Evolutionary conservation across 2,888 invertebrate genomes (phyloP).

Genomic region (Empis livida): DNA sequence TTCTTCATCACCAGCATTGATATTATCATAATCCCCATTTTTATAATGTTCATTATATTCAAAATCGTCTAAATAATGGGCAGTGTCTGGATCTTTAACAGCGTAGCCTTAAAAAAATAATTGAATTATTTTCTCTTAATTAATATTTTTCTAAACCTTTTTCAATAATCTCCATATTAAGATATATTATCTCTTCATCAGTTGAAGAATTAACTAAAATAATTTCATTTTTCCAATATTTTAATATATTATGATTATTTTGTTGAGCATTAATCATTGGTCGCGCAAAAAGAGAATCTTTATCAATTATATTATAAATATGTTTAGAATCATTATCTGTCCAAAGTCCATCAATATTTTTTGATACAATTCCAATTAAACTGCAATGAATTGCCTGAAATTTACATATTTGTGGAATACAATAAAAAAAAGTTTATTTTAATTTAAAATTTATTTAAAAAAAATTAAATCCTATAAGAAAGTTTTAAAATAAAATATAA

Average conservation of each 20-base stretch:
- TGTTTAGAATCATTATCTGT: constrained; percentile 6
- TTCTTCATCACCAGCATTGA: neutral
- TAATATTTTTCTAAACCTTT: constrained; percentile 3
- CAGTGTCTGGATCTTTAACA: constrained; percentile 7
- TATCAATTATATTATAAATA: constrained; percentile 9
- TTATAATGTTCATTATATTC: neutral
- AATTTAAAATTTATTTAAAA: neutral
- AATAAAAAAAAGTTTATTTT: too few relatives aligned
- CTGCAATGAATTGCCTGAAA: constrained; percentile 10
- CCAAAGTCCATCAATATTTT: constrained; percentile 7
- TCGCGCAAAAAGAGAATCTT: constrained; percentile 6
- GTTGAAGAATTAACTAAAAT: constrained; percentile 6
- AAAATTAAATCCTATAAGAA: too few relatives aligned
- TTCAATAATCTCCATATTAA: constrained; percentile 8
- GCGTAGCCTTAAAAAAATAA: constrained; percentile 6
- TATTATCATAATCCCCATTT: neutral
- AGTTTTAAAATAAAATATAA: too few relatives aligned
- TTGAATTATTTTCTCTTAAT: neutral
- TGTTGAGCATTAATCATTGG: constrained; percentile 1
- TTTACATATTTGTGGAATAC: too few relatives aligned
- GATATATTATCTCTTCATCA: constrained; percentile 1
- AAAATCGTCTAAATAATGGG: constrained; percentile 8
- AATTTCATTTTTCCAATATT: constrained; percentile 9
- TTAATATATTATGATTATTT: constrained; percentile 1
- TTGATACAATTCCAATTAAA: constrained; percentile 8